phyloP scores from a whole-genome alignment of 2,888 invertebrate species.

The Drosophila yooni region DNA sequence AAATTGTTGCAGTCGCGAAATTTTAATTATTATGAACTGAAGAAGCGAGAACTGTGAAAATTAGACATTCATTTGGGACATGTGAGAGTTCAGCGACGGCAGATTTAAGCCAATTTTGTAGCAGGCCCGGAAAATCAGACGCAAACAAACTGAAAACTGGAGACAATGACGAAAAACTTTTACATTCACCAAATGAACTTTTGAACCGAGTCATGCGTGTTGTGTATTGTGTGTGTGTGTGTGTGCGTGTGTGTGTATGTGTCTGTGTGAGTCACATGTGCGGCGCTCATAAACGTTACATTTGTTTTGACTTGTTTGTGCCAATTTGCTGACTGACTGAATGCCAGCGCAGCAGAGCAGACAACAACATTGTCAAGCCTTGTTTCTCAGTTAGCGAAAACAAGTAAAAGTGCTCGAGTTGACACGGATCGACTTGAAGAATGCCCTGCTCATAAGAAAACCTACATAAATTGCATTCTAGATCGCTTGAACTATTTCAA shows the following conservation, averaged over 20 bases:
- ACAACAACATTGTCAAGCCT: constrained; percentile 18
- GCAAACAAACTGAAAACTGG: constrained; percentile 8
- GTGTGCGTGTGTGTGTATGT: constrained; percentile 13
- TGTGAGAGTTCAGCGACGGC: constrained; percentile 1
- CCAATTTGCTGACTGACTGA: constrained; percentile 18
- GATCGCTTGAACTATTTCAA: too few relatives aligned
- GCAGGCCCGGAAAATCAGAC: constrained; percentile 14
- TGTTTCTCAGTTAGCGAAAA: constrained; percentile 13
- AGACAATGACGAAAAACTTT: constrained; percentile 61
- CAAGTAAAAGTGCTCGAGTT: constrained; percentile 15
- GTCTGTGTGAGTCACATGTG: constrained; percentile 40
- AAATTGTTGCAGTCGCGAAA: constrained; percentile 63
- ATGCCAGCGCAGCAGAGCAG: constrained; percentile 17
- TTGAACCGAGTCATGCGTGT: constrained; percentile 41
- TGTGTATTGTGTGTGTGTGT: constrained; percentile 1
- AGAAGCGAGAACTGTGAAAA: constrained; percentile 62
- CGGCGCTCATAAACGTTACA: constrained; percentile 20
- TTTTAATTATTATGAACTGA: constrained; percentile 74
- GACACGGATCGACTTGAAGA: not conserved
- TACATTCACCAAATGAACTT: constrained; percentile 63
- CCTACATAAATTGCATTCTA: not conserved
- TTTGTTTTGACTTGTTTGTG: constrained; percentile 24
- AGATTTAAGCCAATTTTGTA: constrained; percentile 47
- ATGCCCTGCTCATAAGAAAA: not conserved
- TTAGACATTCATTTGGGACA: constrained; percentile 68